phyloP scores from a whole-genome alignment of 2,113 vertebrate genomes.

The Phalacrocorax pelagicus region DNA sequence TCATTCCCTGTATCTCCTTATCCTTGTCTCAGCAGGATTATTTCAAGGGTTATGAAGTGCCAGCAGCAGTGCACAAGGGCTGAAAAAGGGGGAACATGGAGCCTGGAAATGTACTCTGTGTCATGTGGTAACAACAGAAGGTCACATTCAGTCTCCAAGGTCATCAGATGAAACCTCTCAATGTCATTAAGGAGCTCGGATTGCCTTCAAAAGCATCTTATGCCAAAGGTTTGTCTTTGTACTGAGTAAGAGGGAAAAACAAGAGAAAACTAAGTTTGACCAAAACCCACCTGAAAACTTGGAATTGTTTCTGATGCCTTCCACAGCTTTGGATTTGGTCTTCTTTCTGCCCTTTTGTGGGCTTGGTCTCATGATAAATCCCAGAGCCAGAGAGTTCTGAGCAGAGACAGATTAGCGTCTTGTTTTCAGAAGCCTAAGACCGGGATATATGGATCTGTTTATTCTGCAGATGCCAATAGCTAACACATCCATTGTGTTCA shows the following conservation, averaged over 20 bases:
- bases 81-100: background rate
- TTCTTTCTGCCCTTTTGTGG: background rate
- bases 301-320: background rate
- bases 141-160: background rate
- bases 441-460: background rate
- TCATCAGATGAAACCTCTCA: background rate
- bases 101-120: background rate
- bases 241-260: background rate
- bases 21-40: background rate
- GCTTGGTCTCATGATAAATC: conserved; percentile 9
- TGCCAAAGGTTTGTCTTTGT: background rate
- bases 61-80: background rate
- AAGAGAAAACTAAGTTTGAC: background rate
- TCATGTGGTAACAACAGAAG: background rate
- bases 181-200: background rate
- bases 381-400: background rate
- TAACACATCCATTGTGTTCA: conserved; percentile 47
- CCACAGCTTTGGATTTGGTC: background rate
- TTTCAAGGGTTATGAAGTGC: background rate
- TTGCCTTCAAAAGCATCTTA: background rate
- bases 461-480: conserved; percentile 33
- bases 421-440: conserved; percentile 47
- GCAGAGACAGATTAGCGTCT: conserved; percentile 26
- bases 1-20: background rate
- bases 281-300: background rate